These are phyloP conservation scores for Pseudomyrmex sp. DNA, from an alignment of 1,140 invertebrate genomes.

Conservation along the genomic window DNA sequence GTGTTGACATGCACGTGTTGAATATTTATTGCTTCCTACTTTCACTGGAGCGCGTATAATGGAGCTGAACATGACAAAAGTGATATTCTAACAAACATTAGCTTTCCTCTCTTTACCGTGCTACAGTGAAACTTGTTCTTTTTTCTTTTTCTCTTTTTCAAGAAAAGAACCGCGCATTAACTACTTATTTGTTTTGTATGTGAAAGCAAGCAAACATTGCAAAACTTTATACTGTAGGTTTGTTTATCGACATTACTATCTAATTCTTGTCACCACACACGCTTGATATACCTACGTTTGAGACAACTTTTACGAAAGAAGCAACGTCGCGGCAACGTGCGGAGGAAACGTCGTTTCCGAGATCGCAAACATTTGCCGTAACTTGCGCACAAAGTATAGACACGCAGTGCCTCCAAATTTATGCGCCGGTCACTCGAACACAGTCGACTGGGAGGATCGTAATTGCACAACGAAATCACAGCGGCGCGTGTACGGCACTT, in stretches of 20 bases:
- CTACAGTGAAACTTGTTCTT: background rate
- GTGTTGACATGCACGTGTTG: background rate
- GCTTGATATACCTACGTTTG: background rate
- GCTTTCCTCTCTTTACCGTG: background rate
- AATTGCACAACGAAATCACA: conserved; percentile 61
- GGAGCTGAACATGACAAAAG: background rate
- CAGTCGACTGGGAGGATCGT: conserved; percentile 12
- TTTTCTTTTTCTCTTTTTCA: background rate
- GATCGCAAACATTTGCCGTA: too few relatives aligned
- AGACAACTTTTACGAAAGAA: background rate
- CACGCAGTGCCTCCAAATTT: background rate
- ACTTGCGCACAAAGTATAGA: conserved; percentile 8
- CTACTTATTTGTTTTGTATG: background rate
- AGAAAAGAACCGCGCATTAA: background rate
- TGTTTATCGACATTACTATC: conserved; percentile 1
- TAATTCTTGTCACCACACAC: background rate
- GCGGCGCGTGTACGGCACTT: conserved; percentile 64
- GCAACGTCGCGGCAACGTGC: background rate
- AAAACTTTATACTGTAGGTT: background rate
- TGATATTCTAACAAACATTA: background rate
- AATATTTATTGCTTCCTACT: background rate
- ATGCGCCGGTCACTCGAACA: background rate
- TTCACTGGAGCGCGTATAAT: background rate
- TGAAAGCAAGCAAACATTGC: background rate
- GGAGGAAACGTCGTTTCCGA: too few relatives aligned